A percentile compares a stretch with the other conserved stretches of the same genome.
Conservation (phyloP, 2,797 vertebrate species). For the Yasuhikotakia modesta region DNA sequence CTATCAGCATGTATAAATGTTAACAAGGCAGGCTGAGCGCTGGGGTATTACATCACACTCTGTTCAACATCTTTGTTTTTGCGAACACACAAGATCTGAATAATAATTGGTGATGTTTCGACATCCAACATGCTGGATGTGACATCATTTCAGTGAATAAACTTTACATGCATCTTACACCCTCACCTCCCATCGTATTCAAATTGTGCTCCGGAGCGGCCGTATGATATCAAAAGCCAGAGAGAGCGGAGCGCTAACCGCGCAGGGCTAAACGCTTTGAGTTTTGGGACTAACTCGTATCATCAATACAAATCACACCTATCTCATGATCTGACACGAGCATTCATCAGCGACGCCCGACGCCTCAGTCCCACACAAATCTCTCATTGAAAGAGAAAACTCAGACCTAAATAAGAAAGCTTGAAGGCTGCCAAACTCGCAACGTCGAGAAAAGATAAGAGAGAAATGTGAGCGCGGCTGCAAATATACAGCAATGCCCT, state of each 20-base stretch:
- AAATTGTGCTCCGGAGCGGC: slow-evolving; percentile 16
- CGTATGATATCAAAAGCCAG: slow-evolving; percentile 15
- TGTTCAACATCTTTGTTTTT: background rate
- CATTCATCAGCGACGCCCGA: slow-evolving; percentile 9
- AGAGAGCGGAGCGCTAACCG: background rate
- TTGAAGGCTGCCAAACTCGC: slow-evolving; percentile 24
- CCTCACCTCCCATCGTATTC: slow-evolving; percentile 35
- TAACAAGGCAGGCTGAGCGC: background rate
- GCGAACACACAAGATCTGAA: background rate
- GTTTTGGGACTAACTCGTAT: slow-evolving; percentile 9
- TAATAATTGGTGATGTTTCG: slow-evolving; percentile 2
- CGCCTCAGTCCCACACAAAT: background rate
- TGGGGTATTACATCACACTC: slow-evolving; percentile 9
- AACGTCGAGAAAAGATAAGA: background rate
- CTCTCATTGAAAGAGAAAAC: background rate
- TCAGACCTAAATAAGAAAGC: slow-evolving; percentile 1
- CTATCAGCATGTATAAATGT: background rate
- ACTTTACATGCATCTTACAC: slow-evolving; percentile 6
- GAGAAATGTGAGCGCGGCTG: slow-evolving; percentile 16
- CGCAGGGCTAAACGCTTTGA: slow-evolving; percentile 15
- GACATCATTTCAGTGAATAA: background rate
- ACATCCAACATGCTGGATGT: background rate
- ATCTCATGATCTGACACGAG: slow-evolving; percentile 2
- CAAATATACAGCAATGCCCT: slow-evolving; percentile 27
- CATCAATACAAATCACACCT: background rate